Base-by-base conservation (phyloP, 2,113 vertebrate genomes). In the Lampris megalopsis region DNA sequence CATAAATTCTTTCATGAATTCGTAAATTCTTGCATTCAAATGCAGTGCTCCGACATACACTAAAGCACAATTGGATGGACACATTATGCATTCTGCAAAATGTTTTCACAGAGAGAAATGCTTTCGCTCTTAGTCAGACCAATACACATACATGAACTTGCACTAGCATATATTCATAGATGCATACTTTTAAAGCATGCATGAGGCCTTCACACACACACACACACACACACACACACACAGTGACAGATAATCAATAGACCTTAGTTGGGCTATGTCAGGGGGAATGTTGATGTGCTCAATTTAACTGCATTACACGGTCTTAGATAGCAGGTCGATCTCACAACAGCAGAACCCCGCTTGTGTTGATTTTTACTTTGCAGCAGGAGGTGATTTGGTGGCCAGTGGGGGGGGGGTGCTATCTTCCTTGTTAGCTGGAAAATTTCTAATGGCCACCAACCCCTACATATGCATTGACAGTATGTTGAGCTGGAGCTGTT, bases 321-420 rank as follows among this genome's bases (percentile, higher is more conserved):
- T 58, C 7, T 58, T 58, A 13, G 56, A 53, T 13, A 53, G 50
- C 8, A 13, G 50, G 50, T 53, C 50, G 50, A 53, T 53, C n/a
- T 53, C 11, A 53, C 9, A 53, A n/a, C 50, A 53, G 50, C 50
- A 53, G 50, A 53, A 2, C 50, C 50, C 50, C 50, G 5, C 50
- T 53, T 53, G 50, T 53, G 50, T 58, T 35, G 8, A 58, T 37
- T 58, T 35, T 5, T 58, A 35, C 5, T 7, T 37, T 37, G 8
- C 56, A 58, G 56, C 56, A 58, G 56, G 56, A 58, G 56, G 56
- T 35, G 56, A 37, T 58, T 53, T 36, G 36, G 37, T 37, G 24
- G 24, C 24, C 24, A 24, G 24, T 24, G 56, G 50, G 7, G 37
- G n/a, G 50, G 50, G 3, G 48, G 11, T 36, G 24, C 7, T 7